Conservation (phyloP, 2,797 vertebrate genomes). For the Phylloscopus collybita region DNA sequence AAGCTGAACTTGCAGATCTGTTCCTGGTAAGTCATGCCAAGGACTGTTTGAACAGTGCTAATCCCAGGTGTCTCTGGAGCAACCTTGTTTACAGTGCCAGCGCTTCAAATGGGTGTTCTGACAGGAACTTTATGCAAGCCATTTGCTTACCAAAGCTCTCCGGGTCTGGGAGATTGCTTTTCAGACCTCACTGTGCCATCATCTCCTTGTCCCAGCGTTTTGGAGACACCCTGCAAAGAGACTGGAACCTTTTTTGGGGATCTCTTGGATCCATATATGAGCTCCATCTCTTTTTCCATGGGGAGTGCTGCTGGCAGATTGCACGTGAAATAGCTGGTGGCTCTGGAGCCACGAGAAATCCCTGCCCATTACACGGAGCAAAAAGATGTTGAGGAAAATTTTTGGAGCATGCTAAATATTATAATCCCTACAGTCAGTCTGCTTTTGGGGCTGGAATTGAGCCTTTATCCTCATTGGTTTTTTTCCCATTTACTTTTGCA, state of each 20-base stretch:
- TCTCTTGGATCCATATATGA: background rate
- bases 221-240: background rate
- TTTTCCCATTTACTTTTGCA: background rate
- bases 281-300: background rate
- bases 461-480: background rate
- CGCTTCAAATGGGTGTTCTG: background rate
- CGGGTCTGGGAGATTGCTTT: background rate
- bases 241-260: background rate
- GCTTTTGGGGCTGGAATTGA: background rate
- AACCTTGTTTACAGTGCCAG: conserved; percentile 35
- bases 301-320: background rate
- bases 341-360: background rate
- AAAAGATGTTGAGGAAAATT: background rate
- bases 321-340: background rate
- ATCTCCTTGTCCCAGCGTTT: rapidly evolving
- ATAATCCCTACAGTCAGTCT: background rate
- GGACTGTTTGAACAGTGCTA: conserved; percentile 49
- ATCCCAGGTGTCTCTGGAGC: conserved; percentile 44
- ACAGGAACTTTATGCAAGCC: conserved; percentile 1
- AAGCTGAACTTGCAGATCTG: conserved; percentile 54
- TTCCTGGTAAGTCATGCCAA: conserved; percentile 24
- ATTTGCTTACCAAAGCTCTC: conserved; percentile 21
- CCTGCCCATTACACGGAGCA: background rate
- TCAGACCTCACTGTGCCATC: background rate
- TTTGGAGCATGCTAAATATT: background rate